These are phyloP conservation scores for Phyllostomus hastatus DNA, from an alignment of 2,113 vertebrate species.

Conservation along the genomic window DNA sequence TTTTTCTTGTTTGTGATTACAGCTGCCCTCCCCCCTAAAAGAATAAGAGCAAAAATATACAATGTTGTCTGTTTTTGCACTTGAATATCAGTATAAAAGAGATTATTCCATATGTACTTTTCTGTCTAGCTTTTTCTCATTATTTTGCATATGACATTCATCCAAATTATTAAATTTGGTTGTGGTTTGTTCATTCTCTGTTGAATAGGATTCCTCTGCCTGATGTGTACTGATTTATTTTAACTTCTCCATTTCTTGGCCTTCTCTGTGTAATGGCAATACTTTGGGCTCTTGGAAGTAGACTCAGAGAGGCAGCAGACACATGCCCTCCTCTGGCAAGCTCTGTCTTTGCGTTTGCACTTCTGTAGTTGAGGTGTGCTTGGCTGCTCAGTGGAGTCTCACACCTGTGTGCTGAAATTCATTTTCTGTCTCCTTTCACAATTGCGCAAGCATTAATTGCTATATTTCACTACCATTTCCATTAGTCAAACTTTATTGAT, in stretches of 20 bases:
- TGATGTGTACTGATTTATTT: not conserved
- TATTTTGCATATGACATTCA: not conserved
- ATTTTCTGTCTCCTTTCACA: not conserved
- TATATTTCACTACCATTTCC: not conserved
- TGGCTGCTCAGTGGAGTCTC: not conserved
- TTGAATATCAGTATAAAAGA: not conserved
- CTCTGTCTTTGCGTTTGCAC: not conserved
- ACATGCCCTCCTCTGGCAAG: fast-evolving
- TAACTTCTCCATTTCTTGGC: not conserved
- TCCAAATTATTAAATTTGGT: not conserved
- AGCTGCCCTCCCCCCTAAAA: fast-evolving
- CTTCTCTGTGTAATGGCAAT: not conserved
- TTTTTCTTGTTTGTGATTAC: not conserved
- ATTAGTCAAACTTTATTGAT: not conserved
- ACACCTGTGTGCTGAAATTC: not conserved
- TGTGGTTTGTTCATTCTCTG: not conserved
- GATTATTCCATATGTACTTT: not conserved
- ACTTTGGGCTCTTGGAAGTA: not conserved
- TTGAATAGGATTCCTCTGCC: not conserved
- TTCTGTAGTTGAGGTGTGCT: not conserved
- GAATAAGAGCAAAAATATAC: not conserved
- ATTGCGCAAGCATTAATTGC: not conserved
- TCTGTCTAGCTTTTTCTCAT: not conserved
- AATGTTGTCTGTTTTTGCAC: not conserved
- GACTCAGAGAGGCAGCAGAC: not conserved